Evolutionary conservation across 2,797 vertebrate genomes (phyloP).

Genomic region (Eidolon dupreanum): DNA sequence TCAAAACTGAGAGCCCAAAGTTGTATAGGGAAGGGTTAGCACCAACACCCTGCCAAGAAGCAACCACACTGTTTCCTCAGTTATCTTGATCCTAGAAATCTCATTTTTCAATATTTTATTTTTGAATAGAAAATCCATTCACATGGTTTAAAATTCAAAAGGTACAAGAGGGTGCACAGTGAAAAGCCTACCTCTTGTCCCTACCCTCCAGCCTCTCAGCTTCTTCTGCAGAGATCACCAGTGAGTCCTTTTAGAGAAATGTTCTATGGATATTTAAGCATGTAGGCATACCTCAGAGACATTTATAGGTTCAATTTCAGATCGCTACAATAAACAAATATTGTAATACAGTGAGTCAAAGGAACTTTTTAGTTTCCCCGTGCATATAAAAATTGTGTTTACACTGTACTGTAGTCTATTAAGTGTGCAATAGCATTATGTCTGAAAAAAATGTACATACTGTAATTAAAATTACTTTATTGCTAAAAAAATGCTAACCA

Average conservation of each 20-base stretch:
- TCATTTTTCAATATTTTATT: not conserved
- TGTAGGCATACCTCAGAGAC: not conserved
- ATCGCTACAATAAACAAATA: not conserved
- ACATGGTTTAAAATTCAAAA: constrained; percentile 15
- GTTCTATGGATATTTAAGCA: not conserved
- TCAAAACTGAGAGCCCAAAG: not conserved
- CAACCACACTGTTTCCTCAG: not conserved
- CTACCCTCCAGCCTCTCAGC: not conserved
- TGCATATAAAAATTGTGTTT: not conserved
- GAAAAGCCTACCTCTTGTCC: not conserved
- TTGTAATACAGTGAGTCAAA: not conserved
- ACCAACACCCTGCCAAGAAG: not conserved
- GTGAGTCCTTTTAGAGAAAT: constrained; percentile 4
- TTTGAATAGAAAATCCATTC: constrained; percentile 39
- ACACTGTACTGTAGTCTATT: not conserved
- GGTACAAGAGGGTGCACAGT: not conserved
- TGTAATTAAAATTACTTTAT: not conserved
- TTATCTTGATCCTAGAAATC: not conserved
- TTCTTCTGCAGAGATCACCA: not conserved
- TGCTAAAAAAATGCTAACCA: not conserved
- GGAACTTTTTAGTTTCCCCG: not conserved
- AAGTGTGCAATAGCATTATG: not conserved
- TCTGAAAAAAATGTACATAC: not conserved
- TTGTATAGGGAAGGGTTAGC: not conserved
- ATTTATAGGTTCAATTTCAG: not conserved